Evolutionary conservation across 2,888 invertebrate genomes (phyloP).

Genomic region (Archips crataeganus): DNA sequence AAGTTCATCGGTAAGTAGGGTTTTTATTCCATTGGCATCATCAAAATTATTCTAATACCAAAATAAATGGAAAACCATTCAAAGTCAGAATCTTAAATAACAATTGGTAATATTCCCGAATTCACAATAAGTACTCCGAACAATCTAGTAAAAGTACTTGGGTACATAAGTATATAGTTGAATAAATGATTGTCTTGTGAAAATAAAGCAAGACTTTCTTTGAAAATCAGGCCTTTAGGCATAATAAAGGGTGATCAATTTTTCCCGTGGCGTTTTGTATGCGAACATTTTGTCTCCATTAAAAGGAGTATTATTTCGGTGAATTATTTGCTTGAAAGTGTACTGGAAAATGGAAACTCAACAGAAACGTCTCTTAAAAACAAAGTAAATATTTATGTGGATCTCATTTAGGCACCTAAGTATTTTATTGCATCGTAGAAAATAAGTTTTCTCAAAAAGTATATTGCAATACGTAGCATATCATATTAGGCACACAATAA

Average conservation of each 20-base stretch:
- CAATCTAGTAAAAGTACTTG: background rate
- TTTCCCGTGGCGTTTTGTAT: constrained; percentile 7
- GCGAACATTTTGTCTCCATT: constrained; percentile 7
- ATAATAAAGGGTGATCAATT: constrained; percentile 28
- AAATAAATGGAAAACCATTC: background rate
- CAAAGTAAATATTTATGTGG: background rate
- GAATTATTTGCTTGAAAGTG: constrained; percentile 9
- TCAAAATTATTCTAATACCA: too few relatives aligned
- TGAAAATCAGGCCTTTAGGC: constrained; percentile 12
- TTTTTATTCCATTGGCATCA: too few relatives aligned
- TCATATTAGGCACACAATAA: too few relatives aligned
- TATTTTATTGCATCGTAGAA: too few relatives aligned
- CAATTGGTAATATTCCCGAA: background rate
- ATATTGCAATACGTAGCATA: too few relatives aligned
- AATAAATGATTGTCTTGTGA: background rate
- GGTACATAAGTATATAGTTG: background rate
- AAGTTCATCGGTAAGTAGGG: too few relatives aligned
- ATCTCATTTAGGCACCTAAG: background rate
- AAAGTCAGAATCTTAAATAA: background rate
- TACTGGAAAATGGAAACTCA: constrained; percentile 6
- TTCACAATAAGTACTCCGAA: background rate
- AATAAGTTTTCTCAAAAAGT: too few relatives aligned
- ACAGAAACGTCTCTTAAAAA: background rate
- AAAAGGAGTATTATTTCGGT: constrained; percentile 22
- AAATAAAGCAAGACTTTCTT: constrained; percentile 6